phyloP scores from a whole-genome alignment of 1,140 invertebrate genomes.

The Tetramorium parvispinum region DNA sequence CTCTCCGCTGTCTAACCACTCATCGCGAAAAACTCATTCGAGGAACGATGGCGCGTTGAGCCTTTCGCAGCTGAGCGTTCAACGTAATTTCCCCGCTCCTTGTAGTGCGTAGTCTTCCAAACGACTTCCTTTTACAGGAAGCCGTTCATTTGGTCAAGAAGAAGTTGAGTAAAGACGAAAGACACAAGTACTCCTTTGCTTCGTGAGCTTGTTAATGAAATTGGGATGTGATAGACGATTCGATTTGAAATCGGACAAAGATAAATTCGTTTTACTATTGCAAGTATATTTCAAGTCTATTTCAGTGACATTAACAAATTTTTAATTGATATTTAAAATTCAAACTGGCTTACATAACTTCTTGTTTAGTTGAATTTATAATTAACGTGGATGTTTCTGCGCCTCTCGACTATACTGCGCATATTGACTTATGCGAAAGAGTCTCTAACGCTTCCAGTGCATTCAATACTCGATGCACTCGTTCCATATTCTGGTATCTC shows the following conservation, averaged over 20 bases:
- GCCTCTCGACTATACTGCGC: constrained; percentile 4
- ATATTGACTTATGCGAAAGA: constrained; percentile 33
- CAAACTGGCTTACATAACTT: background rate
- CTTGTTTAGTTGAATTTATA: background rate
- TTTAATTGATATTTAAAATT: background rate
- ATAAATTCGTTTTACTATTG: constrained; percentile 3
- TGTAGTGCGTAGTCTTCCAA: background rate
- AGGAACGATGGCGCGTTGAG: constrained; percentile 55
- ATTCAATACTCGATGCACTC: constrained; percentile 35
- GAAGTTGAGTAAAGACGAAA: constrained; percentile 18
- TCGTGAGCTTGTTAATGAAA: constrained; percentile 49
- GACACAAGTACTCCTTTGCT: constrained; percentile 27
- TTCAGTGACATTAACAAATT: background rate
- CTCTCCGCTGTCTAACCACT: constrained; percentile 48
- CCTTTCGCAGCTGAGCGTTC: constrained; percentile 44
- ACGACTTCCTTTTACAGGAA: constrained; percentile 28
- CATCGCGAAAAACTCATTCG: constrained; percentile 68
- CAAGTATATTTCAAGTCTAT: background rate
- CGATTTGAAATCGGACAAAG: constrained; percentile 25
- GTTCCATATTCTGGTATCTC: constrained; percentile 53
- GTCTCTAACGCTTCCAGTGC: background rate
- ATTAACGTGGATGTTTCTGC: constrained; percentile 9
- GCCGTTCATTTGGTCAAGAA: constrained; percentile 40
- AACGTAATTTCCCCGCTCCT: background rate
- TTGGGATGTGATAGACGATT: constrained; percentile 35